Conservation (phyloP, 2,888 invertebrate genomes). For the Drosophila testacea region DNA sequence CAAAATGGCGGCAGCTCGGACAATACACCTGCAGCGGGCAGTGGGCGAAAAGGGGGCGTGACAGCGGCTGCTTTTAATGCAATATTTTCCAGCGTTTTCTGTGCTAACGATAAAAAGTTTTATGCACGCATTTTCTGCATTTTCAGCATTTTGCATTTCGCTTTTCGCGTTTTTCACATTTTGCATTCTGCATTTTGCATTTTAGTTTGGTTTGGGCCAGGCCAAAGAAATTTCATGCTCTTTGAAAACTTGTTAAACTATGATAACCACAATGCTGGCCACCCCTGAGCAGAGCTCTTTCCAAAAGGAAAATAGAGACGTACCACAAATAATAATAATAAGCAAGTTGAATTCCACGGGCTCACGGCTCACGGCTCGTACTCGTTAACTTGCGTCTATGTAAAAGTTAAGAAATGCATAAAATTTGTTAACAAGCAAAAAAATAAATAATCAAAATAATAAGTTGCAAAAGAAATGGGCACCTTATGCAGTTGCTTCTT, state of each 20-base stretch:
- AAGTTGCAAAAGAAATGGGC: slow-evolving; percentile 19
- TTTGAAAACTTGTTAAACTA: slow-evolving; percentile 84
- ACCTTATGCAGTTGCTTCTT: slow-evolving; percentile 26
- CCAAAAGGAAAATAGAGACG: slow-evolving; percentile 23
- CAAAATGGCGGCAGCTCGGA: slow-evolving; percentile 69
- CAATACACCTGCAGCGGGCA: slow-evolving; percentile 70
- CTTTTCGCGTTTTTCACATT: slow-evolving; percentile 36
- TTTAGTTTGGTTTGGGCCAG: slow-evolving; percentile 45
- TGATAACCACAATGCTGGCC: slow-evolving; percentile 83
- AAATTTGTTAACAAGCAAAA: slow-evolving; percentile 79
- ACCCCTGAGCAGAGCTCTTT: slow-evolving; percentile 8
- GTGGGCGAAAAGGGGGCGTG: background rate
- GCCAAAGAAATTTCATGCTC: slow-evolving; percentile 79
- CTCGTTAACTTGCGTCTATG: slow-evolving; percentile 72
- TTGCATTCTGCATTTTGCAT: slow-evolving; percentile 45
- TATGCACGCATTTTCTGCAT: slow-evolving; percentile 76
- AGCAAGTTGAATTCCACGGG: slow-evolving; percentile 68
- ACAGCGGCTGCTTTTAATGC: slow-evolving; percentile 68
- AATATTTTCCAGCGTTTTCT: slow-evolving; percentile 72
- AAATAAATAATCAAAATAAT: slow-evolving; percentile 41
- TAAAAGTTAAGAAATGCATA: slow-evolving; percentile 79
- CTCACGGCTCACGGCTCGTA: slow-evolving; percentile 11
- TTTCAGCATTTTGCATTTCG: slow-evolving; percentile 47
- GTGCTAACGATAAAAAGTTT: slow-evolving; percentile 74
- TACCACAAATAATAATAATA: slow-evolving; percentile 72